phyloP scores from a whole-genome alignment of 2,888 invertebrate species.

The Nomada ruficornis region DNA sequence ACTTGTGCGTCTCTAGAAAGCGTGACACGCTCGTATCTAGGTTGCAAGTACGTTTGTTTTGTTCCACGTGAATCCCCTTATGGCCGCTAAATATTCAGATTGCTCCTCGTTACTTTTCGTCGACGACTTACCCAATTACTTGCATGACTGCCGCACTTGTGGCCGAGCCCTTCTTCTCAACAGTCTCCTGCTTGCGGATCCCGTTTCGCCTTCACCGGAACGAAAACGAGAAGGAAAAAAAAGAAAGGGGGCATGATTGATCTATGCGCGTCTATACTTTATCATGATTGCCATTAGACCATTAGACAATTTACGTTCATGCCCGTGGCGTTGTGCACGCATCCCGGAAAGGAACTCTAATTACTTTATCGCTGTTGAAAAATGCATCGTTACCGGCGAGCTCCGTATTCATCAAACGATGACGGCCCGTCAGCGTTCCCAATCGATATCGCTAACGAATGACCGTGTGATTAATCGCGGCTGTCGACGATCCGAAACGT shows the following conservation, averaged over 20 bases:
- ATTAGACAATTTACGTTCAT: slow-evolving; percentile 51
- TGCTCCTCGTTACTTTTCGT: slow-evolving; percentile 8
- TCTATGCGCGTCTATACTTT: slow-evolving; percentile 42
- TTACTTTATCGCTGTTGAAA: slow-evolving; percentile 38
- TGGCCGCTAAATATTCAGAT: not conserved
- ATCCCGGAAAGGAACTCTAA: slow-evolving; percentile 49
- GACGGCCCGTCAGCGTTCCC: slow-evolving; percentile 25
- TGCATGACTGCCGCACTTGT: slow-evolving; percentile 36
- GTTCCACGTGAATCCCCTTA: slow-evolving; percentile 11
- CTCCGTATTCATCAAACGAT: slow-evolving; percentile 38
- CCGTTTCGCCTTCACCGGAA: slow-evolving; percentile 19
- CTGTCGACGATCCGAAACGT: slow-evolving; percentile 6
- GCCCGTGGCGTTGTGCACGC: slow-evolving; percentile 20
- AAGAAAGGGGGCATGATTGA: slow-evolving; percentile 45
- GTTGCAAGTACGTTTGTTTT: slow-evolving; percentile 40
- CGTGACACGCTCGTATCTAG: slow-evolving; percentile 42
- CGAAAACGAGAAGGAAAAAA: slow-evolving; percentile 7
- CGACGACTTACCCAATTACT: slow-evolving; percentile 18
- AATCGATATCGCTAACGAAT: slow-evolving; percentile 28
- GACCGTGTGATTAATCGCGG: slow-evolving; percentile 36
- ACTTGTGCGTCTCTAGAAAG: slow-evolving; percentile 29
- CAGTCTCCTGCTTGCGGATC: slow-evolving; percentile 31
- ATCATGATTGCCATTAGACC: slow-evolving; percentile 50
- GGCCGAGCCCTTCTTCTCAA: slow-evolving; percentile 16
- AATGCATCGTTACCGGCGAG: slow-evolving; percentile 21